Percentiles rank a stretch among this genome's conserved stretches.
Conservation (phyloP, 2,888 invertebrate genomes). For the Ornithoptera alexandrae region DNA sequence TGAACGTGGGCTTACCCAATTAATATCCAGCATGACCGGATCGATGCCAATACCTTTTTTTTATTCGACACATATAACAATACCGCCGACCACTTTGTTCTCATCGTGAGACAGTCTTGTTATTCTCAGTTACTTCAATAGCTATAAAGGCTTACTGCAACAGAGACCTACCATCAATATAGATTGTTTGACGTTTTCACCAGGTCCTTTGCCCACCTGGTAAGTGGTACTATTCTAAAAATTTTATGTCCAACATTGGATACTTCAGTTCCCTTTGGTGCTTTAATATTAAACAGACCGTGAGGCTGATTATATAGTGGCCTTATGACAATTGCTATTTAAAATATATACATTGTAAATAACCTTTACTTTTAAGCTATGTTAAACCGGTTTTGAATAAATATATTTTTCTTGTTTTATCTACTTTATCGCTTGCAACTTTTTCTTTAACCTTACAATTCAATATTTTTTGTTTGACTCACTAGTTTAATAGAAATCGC, state of each 20-base stretch:
- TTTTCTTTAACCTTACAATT: slow-evolving; percentile 49
- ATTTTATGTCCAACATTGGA: neutral
- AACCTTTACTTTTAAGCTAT: slow-evolving; percentile 53
- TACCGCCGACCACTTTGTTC: too few species aligned
- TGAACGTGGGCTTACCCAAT: too few species aligned
- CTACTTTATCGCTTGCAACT: slow-evolving; percentile 28
- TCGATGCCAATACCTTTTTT: too few species aligned
- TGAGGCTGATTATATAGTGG: slow-evolving; percentile 46
- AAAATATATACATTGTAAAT: slow-evolving; percentile 64
- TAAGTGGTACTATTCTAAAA: too few species aligned
- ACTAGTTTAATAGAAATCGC: slow-evolving; percentile 65
- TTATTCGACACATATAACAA: too few species aligned
- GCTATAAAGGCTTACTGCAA: too few species aligned
- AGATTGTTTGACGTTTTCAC: too few species aligned
- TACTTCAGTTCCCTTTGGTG: slow-evolving; percentile 21
- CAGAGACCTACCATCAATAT: too few species aligned
- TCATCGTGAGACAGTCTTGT: too few species aligned
- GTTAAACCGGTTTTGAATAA: slow-evolving; percentile 48
- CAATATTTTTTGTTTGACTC: slow-evolving; percentile 61
- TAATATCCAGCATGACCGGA: too few species aligned
- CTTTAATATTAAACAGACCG: slow-evolving; percentile 18
- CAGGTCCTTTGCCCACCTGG: too few species aligned
- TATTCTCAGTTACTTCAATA: too few species aligned
- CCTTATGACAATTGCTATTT: slow-evolving; percentile 54
- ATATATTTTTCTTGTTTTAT: slow-evolving; percentile 31